phyloP scores from a whole-genome alignment of 2,888 invertebrate species.

The Salpingus planirostris region DNA sequence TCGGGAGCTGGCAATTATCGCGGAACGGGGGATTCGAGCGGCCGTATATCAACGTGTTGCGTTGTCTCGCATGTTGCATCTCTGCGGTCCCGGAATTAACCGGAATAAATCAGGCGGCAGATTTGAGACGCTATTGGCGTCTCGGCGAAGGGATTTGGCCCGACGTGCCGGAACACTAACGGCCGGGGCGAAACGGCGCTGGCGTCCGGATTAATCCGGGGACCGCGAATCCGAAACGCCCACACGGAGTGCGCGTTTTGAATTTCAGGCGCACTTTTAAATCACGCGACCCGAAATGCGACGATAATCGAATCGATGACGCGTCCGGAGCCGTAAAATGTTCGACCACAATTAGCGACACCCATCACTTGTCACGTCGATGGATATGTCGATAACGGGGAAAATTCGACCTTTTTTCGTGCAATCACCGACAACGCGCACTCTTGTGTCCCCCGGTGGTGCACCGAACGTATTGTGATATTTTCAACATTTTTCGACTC shows the following conservation, averaged over 20 bases:
- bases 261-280: slow-evolving; percentile 24
- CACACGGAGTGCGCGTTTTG: slow-evolving; percentile 29
- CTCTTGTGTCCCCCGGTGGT: too few species aligned
- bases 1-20: too few species aligned
- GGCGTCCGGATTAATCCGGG: slow-evolving; percentile 38
- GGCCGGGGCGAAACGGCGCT: slow-evolving; percentile 22
- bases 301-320: too few species aligned
- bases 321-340: slow-evolving; percentile 12
- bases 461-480: too few species aligned
- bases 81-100: slow-evolving; percentile 31
- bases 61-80: background rate
- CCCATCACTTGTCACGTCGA: background rate
- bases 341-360: slow-evolving; percentile 8
- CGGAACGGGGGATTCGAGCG: too few species aligned
- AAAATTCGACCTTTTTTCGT: too few species aligned
- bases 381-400: too few species aligned
- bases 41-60: too few species aligned
- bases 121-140: slow-evolving; percentile 31
- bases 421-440: too few species aligned
- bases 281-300: too few species aligned
- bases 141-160: slow-evolving; percentile 24
- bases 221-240: slow-evolving; percentile 38
- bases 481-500: too few species aligned
- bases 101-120: slow-evolving; percentile 34
- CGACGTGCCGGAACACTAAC: slow-evolving; percentile 26